Evolutionary conservation across 37 sponge, comb jelly and placozoan genomes (phyloP), one percentile per base, ranked within the genome.

Genomic region (Theonella swinhoei): DNA sequence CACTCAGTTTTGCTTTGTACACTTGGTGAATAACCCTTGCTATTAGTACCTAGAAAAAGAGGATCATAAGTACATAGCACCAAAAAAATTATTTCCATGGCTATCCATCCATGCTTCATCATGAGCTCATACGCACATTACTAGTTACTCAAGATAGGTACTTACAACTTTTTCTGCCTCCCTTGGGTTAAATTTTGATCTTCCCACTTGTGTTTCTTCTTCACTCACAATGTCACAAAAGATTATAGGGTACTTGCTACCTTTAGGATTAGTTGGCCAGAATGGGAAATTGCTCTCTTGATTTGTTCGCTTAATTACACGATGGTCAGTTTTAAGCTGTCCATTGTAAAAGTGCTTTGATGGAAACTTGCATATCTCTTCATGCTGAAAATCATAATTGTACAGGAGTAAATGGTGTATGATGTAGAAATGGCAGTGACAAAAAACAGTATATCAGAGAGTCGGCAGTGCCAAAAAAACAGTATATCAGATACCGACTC

Each of bases 361-460:
- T 24, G 90, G 89, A 64, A 88, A 85, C 5, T 38, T 67, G 64
- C 89, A 89, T 24, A 93, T 88, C 54, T 29, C 81, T 30, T 80
- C 64, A 77, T 93, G 93, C 93, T 93, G 64, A 7, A 84, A 70
- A n/a, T n/a, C n/a, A n/a, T n/a, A n/a, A n/a, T n/a, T n/a, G n/a
- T n/a, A n/a, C n/a, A n/a, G n/a, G n/a, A n/a, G n/a, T n/a, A n/a
- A n/a, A n/a, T n/a, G n/a, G n/a, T n/a, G n/a, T n/a, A n/a, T n/a
- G n/a, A n/a, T n/a, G n/a, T n/a, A n/a, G n/a, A n/a, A n/a, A n/a
- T n/a, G n/a, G n/a, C n/a, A n/a, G n/a, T n/a, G n/a, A n/a, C n/a
- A n/a, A 47, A 47, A 47, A 47, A 7, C 14, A 14, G 54, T 47
- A 17, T 47, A n/a, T n/a, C n/a, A n/a, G n/a, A n/a, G n/a, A n/a